These are phyloP conservation scores for Phoenicopterus ruber DNA, from an alignment of 2,113 vertebrate genomes.

Conservation along the genomic window DNA sequence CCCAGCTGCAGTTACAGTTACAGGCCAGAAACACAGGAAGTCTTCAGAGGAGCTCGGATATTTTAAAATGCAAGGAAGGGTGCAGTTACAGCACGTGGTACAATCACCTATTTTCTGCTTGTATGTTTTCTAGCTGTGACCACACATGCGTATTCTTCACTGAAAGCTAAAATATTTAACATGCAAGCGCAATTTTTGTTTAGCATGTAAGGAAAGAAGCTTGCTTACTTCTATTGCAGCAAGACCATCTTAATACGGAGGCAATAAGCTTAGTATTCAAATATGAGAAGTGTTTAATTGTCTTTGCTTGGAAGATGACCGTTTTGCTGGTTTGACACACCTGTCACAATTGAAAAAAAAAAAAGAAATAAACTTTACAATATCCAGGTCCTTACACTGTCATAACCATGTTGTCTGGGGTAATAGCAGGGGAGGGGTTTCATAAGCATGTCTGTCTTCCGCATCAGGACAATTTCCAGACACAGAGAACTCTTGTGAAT, in stretches of 20 bases:
- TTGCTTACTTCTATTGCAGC: neutral
- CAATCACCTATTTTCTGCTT: neutral
- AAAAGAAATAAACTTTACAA: neutral
- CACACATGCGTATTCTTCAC: neutral
- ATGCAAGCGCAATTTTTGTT: neutral
- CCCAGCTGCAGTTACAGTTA: neutral
- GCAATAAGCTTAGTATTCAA: neutral
- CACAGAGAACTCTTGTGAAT: neutral
- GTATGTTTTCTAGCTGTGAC: neutral
- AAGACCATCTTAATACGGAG: neutral
- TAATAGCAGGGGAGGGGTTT: neutral
- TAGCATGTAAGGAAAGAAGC: neutral
- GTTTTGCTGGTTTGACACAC: neutral
- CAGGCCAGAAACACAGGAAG: neutral
- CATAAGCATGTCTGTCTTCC: neutral
- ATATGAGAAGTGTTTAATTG: neutral
- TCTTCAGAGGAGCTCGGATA: neutral
- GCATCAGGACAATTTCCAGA: neutral
- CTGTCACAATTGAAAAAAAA: neutral
- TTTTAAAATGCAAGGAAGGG: conserved; percentile 8
- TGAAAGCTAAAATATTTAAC: neutral
- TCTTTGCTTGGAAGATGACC: neutral
- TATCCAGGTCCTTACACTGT: neutral
- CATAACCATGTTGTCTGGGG: neutral
- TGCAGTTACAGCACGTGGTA: neutral